A percentile compares a stretch with the other conserved stretches of the same genome.
Conservation (phyloP, 2,113 vertebrate genomes). For the Silurus asotus region DNA sequence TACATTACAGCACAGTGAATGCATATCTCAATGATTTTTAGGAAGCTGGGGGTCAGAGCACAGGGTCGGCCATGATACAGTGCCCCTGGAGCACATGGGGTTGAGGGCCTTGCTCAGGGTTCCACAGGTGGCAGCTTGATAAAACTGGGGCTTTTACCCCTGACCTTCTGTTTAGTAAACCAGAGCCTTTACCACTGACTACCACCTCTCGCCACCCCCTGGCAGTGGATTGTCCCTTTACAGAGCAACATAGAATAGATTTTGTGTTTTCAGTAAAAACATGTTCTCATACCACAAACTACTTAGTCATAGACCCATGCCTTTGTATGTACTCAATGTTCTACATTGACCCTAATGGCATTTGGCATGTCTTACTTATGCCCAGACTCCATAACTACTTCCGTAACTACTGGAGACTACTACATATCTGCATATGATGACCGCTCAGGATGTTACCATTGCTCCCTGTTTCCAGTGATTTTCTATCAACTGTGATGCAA, state of each 20-base stretch:
- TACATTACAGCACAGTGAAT: neutral
- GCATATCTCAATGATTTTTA: no score
- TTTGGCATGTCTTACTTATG: neutral
- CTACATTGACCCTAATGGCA: neutral
- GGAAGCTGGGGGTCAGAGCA: no score
- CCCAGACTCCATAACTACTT: neutral
- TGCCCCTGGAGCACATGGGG: no score
- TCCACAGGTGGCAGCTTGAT: no score
- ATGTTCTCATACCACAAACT: neutral
- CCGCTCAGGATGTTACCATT: neutral
- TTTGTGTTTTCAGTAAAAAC: neutral
- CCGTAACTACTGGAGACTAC: neutral
- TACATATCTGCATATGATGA: neutral
- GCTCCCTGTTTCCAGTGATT: neutral
- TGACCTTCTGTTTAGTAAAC: no score
- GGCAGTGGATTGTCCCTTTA: neutral
- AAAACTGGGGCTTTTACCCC: no score
- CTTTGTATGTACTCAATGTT: neutral
- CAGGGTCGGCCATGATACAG: no score
- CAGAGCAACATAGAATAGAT: neutral
- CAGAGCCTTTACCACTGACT: no score
- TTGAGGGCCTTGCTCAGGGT: no score
- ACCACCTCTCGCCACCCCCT: no score
- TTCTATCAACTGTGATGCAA: neutral
- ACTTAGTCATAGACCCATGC: neutral